These are phyloP conservation scores for Pomacea maculata DNA, from an alignment of 1,140 invertebrate species.

Conservation along the genomic window DNA sequence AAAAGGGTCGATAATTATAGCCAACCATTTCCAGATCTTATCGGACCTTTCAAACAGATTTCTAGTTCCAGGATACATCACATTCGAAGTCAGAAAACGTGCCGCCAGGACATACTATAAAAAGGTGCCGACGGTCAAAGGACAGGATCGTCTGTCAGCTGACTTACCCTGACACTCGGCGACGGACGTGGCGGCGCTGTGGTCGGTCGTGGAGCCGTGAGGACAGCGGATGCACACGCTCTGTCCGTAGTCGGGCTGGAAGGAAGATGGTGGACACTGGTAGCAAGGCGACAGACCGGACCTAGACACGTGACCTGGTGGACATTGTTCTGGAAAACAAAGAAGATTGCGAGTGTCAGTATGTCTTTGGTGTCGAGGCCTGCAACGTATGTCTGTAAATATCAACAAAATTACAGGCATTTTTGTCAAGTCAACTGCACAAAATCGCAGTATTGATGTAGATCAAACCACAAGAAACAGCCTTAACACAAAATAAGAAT, in stretches of 20 bases:
- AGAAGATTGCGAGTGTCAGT: not conserved
- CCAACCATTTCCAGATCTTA: no score
- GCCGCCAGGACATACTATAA: no score
- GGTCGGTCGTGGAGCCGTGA: slow-evolving; percentile 40
- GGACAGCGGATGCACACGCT: slow-evolving; percentile 66
- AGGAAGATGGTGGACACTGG: slow-evolving; percentile 89
- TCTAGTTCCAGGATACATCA: no score
- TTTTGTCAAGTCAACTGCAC: no score
- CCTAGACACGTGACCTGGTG: slow-evolving; percentile 91
- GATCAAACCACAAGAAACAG: no score
- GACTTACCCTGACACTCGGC: slow-evolving; percentile 55
- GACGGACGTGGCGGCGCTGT: slow-evolving; percentile 47
- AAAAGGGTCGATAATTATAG: no score
- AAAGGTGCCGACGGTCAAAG: not conserved
- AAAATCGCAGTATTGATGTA: no score
- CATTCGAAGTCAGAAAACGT: no score
- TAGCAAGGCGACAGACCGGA: slow-evolving; percentile 95
- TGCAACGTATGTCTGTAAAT: no score
- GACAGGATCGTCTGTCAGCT: not conserved
- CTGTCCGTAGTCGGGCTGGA: slow-evolving; percentile 64
- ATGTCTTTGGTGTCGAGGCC: not conserved
- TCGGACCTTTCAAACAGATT: no score
- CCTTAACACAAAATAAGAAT: no score
- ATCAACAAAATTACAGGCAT: no score
- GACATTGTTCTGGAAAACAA: slow-evolving; percentile 77